These are phyloP conservation scores for Amblyjoppa fuscipennis DNA, from an alignment of 2,888 invertebrate genomes.

Conservation along the genomic window DNA sequence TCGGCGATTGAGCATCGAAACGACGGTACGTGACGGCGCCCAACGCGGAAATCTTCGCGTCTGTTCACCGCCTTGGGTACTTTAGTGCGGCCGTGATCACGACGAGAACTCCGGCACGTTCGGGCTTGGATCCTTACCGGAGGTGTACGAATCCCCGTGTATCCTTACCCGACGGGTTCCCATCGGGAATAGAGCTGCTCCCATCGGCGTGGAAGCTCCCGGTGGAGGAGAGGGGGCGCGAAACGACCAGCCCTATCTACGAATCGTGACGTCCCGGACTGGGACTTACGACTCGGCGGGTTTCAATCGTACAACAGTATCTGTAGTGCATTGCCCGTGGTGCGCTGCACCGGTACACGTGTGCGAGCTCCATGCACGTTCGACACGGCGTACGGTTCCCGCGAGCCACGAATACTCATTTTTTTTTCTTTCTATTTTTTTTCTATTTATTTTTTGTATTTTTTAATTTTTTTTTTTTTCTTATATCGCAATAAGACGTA, in stretches of 20 bases:
- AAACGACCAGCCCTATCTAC: constrained; percentile 63
- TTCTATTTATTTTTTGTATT: background rate
- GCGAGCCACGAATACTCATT: constrained; percentile 40
- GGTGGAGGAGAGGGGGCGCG: constrained; percentile 46
- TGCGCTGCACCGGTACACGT: background rate
- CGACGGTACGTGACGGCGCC: constrained; percentile 52
- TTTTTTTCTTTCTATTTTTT: background rate
- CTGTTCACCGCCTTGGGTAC: constrained; percentile 34
- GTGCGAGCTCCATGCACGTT: background rate
- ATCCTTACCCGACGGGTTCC: constrained; percentile 39
- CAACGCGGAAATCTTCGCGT: constrained; percentile 64
- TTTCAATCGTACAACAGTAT: constrained; percentile 56
- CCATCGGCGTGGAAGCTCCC: constrained; percentile 41
- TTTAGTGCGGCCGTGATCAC: constrained; percentile 52
- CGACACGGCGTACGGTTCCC: constrained; percentile 28
- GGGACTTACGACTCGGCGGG: constrained; percentile 57
- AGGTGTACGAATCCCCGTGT: constrained; percentile 35
- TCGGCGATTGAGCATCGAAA: constrained; percentile 2
- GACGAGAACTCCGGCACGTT: constrained; percentile 64
- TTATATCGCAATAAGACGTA: constrained; percentile 37
- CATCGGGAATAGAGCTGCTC: constrained; percentile 51
- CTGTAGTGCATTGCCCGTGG: constrained; percentile 6
- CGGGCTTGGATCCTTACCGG: constrained; percentile 38
- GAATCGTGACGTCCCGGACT: constrained; percentile 64
- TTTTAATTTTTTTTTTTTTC: background rate